Evolutionary conservation across 2,797 vertebrate genomes (phyloP).

Genomic region (Microctenopoma lineatum): DNA sequence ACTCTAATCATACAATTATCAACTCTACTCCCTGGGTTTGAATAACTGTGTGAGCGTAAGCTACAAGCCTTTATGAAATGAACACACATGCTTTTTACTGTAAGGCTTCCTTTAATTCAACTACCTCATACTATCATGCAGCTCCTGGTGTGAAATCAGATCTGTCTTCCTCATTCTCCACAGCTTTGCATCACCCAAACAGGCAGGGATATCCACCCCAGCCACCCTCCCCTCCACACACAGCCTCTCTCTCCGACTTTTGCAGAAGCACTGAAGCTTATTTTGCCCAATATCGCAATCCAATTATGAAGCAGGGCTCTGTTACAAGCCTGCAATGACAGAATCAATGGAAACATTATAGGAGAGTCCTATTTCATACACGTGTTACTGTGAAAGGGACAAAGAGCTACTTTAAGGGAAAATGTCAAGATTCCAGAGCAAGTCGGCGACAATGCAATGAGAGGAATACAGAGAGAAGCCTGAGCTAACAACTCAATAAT

Average conservation of each 20-base stretch:
- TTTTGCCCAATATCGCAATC: conserved; percentile 65
- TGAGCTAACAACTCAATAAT: conserved; percentile 31
- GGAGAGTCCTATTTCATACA: conserved; percentile 66
- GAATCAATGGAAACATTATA: conserved; percentile 85
- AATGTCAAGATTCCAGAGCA: conserved; percentile 58
- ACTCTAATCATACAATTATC: conserved; percentile 46
- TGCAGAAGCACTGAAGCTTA: conserved; percentile 47
- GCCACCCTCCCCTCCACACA: not conserved
- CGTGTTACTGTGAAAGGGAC: conserved; percentile 48
- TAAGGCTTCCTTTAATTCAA: not conserved
- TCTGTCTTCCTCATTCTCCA: conserved; percentile 19
- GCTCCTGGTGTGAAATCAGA: conserved; percentile 29
- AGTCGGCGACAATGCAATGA: conserved; percentile 17
- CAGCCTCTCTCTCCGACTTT: conserved; percentile 19
- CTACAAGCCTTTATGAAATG: conserved; percentile 6
- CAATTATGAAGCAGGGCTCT: conserved; percentile 77
- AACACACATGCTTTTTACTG: conserved; percentile 5
- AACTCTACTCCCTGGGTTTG: conserved; percentile 29
- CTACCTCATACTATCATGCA: not conserved
- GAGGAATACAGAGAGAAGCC: conserved; percentile 22
- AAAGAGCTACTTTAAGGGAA: conserved; percentile 43
- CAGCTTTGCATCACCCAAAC: conserved; percentile 32
- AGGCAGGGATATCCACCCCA: conserved; percentile 33
- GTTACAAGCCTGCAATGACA: conserved; percentile 78
- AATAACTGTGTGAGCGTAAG: conserved; percentile 15